These are phyloP conservation scores for Caloenas nicobarica DNA, from an alignment of 2,113 vertebrate genomes.

Conservation along the genomic window DNA sequence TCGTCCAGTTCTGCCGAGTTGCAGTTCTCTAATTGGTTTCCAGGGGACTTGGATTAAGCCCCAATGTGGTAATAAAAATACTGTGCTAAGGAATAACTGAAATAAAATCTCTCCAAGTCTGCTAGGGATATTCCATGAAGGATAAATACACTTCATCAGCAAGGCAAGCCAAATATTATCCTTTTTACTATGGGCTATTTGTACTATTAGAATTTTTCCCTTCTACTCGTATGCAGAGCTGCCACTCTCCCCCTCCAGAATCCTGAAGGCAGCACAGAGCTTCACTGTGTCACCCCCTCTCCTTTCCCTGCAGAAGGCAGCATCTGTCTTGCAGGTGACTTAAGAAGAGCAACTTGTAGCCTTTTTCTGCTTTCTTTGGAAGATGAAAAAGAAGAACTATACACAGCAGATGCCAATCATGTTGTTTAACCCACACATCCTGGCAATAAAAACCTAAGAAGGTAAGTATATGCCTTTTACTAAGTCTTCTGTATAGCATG, in stretches of 20 bases:
- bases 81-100: neutral
- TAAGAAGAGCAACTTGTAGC: neutral
- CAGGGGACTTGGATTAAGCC: slow-evolving; percentile 2
- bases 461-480: neutral
- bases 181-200: neutral
- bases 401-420: neutral
- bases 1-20: neutral
- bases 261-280: neutral
- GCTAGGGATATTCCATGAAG: neutral
- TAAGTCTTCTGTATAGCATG: neutral
- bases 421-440: neutral
- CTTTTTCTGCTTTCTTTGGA: neutral
- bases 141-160: neutral
- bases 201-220: neutral
- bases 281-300: neutral
- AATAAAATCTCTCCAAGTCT: neutral
- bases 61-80: slow-evolving; percentile 11
- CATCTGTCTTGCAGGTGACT: neutral
- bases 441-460: neutral
- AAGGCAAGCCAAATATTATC: slow-evolving; percentile 32
- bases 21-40: slow-evolving; percentile 37
- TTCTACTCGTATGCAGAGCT: neutral
- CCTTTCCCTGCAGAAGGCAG: neutral
- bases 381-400: neutral
- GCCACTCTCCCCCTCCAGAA: neutral